phyloP scores from a whole-genome alignment of 1,140 invertebrate species.

The Heliconius congener region DNA sequence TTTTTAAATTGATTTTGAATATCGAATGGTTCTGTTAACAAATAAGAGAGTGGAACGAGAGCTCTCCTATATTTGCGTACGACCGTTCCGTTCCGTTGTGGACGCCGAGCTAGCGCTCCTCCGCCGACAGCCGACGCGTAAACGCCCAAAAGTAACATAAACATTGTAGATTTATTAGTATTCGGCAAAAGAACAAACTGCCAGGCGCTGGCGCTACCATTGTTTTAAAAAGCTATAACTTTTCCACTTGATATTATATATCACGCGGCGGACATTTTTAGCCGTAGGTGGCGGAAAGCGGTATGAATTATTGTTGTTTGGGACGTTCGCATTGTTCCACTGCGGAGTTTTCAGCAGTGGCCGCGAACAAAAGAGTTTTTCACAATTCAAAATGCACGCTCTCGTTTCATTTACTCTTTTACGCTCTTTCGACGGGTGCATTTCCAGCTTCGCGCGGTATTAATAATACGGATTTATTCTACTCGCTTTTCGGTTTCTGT shows the following conservation, averaged over 20 bases:
- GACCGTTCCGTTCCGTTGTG: neutral
- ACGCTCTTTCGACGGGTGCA: conserved; percentile 70
- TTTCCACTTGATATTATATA: conserved; percentile 78
- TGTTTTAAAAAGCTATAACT: conserved; percentile 74
- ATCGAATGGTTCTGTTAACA: conserved; percentile 69
- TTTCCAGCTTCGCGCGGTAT: conserved; percentile 72
- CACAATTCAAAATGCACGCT: conserved; percentile 77
- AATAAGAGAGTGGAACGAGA: conserved; percentile 39
- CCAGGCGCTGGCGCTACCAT: conserved; percentile 51
- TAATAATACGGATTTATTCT: conserved; percentile 72
- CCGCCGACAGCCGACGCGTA: conserved; percentile 22
- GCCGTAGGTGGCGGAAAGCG: conserved; percentile 78
- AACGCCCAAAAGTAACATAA: conserved; percentile 46
- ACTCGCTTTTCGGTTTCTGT: conserved; percentile 51
- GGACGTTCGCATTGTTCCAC: conserved; percentile 72
- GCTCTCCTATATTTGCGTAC: conserved; percentile 20
- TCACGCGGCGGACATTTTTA: conserved; percentile 79
- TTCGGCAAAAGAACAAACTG: conserved; percentile 58
- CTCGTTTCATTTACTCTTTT: conserved; percentile 80
- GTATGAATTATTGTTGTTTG: conserved; percentile 81
- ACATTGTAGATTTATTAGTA: conserved; percentile 64
- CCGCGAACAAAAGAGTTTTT: conserved; percentile 76
- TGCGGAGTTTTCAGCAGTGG: conserved; percentile 65
- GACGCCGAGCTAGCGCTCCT: conserved; percentile 7
- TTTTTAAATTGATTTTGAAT: conserved; percentile 79